Evolutionary conservation across 2,113 vertebrate genomes (phyloP).

Genomic region (Tympanuchus pallidicinctus): DNA sequence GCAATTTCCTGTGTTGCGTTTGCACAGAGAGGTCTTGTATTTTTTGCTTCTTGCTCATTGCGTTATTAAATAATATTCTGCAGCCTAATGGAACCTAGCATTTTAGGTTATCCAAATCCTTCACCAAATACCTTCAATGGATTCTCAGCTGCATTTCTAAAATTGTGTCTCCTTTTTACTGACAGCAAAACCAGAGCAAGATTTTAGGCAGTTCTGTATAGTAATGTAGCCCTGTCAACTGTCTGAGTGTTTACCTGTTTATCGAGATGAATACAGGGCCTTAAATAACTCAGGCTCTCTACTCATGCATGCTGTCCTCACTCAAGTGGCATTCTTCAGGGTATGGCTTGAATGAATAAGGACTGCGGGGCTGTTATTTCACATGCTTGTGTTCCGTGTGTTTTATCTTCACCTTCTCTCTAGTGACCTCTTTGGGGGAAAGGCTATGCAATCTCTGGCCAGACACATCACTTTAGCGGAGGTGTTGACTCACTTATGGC

Average conservation of each 20-base stretch:
- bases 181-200: background rate
- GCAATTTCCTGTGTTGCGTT: background rate
- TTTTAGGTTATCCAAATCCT: background rate
- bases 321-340: background rate
- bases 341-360: background rate
- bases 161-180: background rate
- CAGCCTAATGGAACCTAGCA: background rate
- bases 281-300: background rate
- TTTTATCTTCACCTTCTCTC: background rate
- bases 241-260: background rate
- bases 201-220: background rate
- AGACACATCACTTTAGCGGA: background rate
- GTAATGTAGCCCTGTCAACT: background rate
- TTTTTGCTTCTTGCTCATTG: background rate
- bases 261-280: background rate
- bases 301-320: background rate
- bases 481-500: background rate
- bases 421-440: background rate
- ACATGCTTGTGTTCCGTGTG: background rate
- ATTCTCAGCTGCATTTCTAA: background rate
- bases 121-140: background rate
- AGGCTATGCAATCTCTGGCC: background rate
- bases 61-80: constrained; percentile 19
- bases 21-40: background rate
- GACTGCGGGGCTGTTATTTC: background rate